Conservation (phyloP, 2,888 invertebrate species). For the Drosophila gaucha region DNA sequence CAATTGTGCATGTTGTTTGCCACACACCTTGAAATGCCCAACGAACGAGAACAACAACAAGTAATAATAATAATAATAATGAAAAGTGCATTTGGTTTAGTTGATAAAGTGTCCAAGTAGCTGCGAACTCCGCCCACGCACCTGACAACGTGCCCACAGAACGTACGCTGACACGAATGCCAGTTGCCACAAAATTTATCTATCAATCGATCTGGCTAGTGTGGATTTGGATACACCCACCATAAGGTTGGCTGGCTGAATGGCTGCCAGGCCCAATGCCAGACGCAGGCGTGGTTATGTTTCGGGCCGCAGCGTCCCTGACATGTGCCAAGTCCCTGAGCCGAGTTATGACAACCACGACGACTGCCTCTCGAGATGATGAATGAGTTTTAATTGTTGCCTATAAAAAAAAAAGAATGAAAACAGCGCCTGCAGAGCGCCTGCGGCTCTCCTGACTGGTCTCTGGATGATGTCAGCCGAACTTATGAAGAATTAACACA, state of each 20-base stretch:
- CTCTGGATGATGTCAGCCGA: slow-evolving; percentile 77
- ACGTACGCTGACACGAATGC: slow-evolving; percentile 69
- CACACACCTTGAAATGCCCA: slow-evolving; percentile 73
- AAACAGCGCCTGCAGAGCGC: slow-evolving; percentile 49
- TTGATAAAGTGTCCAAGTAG: slow-evolving; percentile 76
- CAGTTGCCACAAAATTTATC: slow-evolving; percentile 77
- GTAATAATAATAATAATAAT: slow-evolving; percentile 15
- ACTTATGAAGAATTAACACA: slow-evolving; percentile 77
- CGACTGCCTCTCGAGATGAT: slow-evolving; percentile 66
- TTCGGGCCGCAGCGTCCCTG: slow-evolving; percentile 55
- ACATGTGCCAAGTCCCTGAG: slow-evolving; percentile 55
- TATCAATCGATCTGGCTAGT: slow-evolving; percentile 76
- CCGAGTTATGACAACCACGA: slow-evolving; percentile 62
- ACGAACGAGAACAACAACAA: slow-evolving; percentile 4
- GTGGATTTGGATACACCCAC: slow-evolving; percentile 66
- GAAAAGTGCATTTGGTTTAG: slow-evolving; percentile 43
- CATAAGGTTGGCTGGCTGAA: neutral
- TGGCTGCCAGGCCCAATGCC: slow-evolving; percentile 53
- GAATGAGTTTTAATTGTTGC: slow-evolving; percentile 81
- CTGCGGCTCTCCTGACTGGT: slow-evolving; percentile 41
- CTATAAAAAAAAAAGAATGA: slow-evolving; percentile 65
- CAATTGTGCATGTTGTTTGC: slow-evolving; percentile 34
- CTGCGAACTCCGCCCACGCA: slow-evolving; percentile 70
- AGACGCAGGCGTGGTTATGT: slow-evolving; percentile 69
- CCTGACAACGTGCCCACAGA: slow-evolving; percentile 59